These are phyloP conservation scores for Potamilus streckersoni DNA, from an alignment of 1,140 invertebrate genomes.

Conservation along the genomic window DNA sequence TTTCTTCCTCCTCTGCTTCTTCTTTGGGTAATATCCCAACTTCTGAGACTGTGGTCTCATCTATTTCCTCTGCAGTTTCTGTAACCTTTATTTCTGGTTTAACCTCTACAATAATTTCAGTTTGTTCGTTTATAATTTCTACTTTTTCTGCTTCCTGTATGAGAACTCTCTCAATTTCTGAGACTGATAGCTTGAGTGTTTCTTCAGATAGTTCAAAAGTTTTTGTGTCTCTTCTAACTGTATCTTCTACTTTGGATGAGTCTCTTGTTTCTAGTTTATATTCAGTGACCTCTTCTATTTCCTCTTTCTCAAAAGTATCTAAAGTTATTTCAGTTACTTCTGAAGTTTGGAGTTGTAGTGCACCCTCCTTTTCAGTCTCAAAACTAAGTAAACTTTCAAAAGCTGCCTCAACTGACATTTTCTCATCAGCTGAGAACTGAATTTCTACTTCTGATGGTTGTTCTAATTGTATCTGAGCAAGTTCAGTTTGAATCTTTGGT, in stretches of 20 bases:
- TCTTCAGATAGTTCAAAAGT: not conserved
- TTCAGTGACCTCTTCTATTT: not conserved
- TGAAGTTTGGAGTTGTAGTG: not conserved
- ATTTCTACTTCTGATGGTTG: no score
- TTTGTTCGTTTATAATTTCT: conserved; percentile 1
- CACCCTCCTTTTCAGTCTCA: no score
- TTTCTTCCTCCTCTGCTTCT: conserved; percentile 14
- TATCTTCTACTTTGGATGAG: not conserved
- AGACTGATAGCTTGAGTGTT: not conserved
- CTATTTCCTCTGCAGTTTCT: not conserved
- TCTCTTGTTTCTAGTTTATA: conserved; percentile 19
- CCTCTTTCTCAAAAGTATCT: not conserved
- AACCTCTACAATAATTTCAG: not conserved
- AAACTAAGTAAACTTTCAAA: no score
- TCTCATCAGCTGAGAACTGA: no score
- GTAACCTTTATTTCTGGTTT: not conserved
- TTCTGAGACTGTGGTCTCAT: not conserved
- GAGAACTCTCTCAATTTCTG: not conserved
- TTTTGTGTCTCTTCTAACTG: not conserved
- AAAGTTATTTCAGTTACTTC: not conserved
- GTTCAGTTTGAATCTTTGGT: no score
- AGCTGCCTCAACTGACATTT: no score
- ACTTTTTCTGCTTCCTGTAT: conserved; percentile 12
- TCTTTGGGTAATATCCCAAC: conserved; percentile 3
- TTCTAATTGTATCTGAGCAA: no score